phyloP scores from a whole-genome alignment of 2,888 invertebrate genomes.

The Spisula subtruncata region DNA sequence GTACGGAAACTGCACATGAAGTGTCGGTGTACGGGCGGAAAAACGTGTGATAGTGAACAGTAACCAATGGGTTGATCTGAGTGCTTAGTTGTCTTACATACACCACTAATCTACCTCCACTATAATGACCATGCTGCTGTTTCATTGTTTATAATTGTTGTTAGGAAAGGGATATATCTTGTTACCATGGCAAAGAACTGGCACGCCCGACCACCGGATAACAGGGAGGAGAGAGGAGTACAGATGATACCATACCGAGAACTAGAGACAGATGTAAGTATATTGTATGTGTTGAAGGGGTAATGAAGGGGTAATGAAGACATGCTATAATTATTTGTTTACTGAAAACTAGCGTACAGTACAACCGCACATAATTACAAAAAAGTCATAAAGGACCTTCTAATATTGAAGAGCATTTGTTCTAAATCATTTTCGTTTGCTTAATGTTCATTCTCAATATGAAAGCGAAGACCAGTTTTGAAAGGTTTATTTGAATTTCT shows the following conservation, averaged over 20 bases:
- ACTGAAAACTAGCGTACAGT: too few relatives aligned
- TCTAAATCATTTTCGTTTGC: too few relatives aligned
- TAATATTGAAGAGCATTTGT: too few relatives aligned
- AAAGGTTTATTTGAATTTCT: too few relatives aligned
- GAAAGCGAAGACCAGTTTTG: too few relatives aligned
- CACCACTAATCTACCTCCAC: conserved; percentile 3
- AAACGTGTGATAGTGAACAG: neutral
- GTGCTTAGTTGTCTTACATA: neutral
- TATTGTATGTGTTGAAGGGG: neutral
- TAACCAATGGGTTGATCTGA: neutral
- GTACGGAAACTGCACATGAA: neutral
- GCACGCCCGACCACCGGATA: conserved; percentile 50
- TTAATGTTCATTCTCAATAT: too few relatives aligned
- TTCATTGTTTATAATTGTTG: neutral
- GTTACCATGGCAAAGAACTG: conserved; percentile 55
- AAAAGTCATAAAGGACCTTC: too few relatives aligned
- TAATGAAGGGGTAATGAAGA: too few relatives aligned
- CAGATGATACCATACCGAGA: conserved; percentile 40
- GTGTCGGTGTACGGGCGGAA: neutral
- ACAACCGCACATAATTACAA: too few relatives aligned
- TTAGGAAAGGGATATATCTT: neutral
- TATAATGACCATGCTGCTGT: neutral
- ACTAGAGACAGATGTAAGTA: conserved; percentile 50
- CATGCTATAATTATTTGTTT: too few relatives aligned
- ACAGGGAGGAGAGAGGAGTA: conserved; percentile 17